Conservation (phyloP, 2,113 vertebrate genomes). For the Pristiophorus japonicus region DNA sequence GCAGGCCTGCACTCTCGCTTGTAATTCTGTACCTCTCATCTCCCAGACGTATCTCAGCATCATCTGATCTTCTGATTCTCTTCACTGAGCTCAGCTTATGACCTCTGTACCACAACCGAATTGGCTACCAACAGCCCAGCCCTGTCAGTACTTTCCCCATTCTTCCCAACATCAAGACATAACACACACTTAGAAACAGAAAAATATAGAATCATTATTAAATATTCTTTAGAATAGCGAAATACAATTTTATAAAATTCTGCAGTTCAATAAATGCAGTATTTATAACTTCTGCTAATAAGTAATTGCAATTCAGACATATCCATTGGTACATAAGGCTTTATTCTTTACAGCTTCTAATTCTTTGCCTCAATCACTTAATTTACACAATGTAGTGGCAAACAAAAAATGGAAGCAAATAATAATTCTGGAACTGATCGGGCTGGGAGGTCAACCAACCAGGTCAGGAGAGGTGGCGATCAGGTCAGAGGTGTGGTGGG, state of each 20-base stretch:
- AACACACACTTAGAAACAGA: background rate
- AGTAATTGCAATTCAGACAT: background rate
- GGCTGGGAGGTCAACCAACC: background rate
- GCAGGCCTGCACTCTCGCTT: slow-evolving; percentile 96
- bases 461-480: background rate
- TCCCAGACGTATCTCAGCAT: slow-evolving; percentile 96
- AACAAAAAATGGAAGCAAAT: background rate
- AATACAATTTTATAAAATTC: background rate
- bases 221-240: background rate
- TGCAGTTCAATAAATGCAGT: background rate
- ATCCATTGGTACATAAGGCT: background rate
- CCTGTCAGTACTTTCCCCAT: background rate
- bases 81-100: slow-evolving; percentile 90
- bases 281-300: background rate
- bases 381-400: background rate
- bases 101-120: slow-evolving; percentile 76
- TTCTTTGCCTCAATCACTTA: background rate
- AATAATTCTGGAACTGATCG: background rate
- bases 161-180: background rate
- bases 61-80: slow-evolving; percentile 96
- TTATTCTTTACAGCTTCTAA: background rate
- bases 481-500: too few species aligned
- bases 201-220: background rate
- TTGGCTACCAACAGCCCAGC: background rate
- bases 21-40: slow-evolving; percentile 98